phyloP scores from a whole-genome alignment of 2,888 invertebrate genomes.

The Acrocera orbiculus region DNA sequence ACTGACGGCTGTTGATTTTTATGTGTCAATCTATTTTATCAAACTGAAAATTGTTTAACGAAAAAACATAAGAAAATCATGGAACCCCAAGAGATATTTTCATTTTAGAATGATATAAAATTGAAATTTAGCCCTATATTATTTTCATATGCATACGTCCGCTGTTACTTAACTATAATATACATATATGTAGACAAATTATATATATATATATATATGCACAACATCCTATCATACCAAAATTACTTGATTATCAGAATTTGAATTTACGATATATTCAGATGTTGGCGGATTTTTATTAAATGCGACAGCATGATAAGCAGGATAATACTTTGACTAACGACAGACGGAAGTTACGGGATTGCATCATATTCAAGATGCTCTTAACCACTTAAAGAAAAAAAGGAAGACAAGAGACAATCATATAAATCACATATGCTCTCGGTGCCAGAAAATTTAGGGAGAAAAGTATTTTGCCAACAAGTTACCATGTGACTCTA shows the following conservation, averaged over 20 bases:
- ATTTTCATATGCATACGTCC: conserved; percentile 6
- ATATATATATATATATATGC: background rate
- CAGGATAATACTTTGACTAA: background rate
- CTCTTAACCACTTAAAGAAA: conserved; percentile 1
- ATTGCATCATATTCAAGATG: conserved; percentile 8
- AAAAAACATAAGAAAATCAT: background rate
- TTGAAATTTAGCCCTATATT: conserved; percentile 8
- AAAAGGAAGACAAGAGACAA: conserved; percentile 1
- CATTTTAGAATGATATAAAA: conserved; percentile 12
- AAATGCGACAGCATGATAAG: conserved; percentile 7
- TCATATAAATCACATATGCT: conserved; percentile 11
- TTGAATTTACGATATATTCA: conserved; percentile 8
- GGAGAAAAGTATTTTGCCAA: conserved; percentile 6
- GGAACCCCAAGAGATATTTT: conserved; percentile 8
- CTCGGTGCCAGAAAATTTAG: conserved; percentile 1
- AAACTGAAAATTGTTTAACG: conserved; percentile 5
- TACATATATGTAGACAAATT: conserved; percentile 1
- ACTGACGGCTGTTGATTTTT: conserved; percentile 13
- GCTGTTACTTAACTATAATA: conserved; percentile 2
- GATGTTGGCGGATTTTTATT: conserved; percentile 10
- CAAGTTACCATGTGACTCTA: conserved; percentile 7
- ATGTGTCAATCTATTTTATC: conserved; percentile 12
- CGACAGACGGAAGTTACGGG: conserved; percentile 1
- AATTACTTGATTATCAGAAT: conserved; percentile 12
- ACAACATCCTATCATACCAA: conserved; percentile 4